Base-by-base conservation (phyloP, 1,140 invertebrate species). In the Wasmannia auropunctata region DNA sequence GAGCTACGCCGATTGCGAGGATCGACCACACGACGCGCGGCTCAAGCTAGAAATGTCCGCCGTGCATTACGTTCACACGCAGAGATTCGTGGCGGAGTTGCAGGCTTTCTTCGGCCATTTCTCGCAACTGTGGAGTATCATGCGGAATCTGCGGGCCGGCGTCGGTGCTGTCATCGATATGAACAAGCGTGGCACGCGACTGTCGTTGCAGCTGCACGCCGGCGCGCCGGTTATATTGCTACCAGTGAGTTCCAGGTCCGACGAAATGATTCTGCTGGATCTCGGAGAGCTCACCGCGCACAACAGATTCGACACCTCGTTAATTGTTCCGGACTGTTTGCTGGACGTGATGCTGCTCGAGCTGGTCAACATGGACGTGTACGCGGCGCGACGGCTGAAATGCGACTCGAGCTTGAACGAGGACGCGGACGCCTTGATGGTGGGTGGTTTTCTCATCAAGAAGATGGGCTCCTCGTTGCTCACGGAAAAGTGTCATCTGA, bases 31-130 rank as follows among this genome's bases (percentile, higher is more conserved):
- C 94, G 98, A 99, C 92, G 97, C 98, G 2, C 96, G 97, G 65
- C 94, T 99, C 14, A 97, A 97, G 77, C 93, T 98, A 2, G 96
- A 97, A 90, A 98, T 98, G 97, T 97, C 97, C 3, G 97, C 98
- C 0, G 97, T 99, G 0, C 96, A 98, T 90, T 99, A 99, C 94
- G 97, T 99, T 51, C 99, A 99, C 93, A 99, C 99, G 0, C 98
- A 99, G 91, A 96, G 98, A 69, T 99, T 99, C 95, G 96, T 99
- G 43, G 96, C 97, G 0, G 98, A 99, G 93, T 95, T 99, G 22
- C 97, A 98, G 87, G 96, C 97, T 0, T 99, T 99, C 94, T 97
- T 98, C 70, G 96, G 97, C 34, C 97, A 99, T 90, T 98, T 99
- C 92, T 96, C 97, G 16, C 97, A 98, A 90, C 94, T 99, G 4